Percentiles rank a stretch among this genome's conserved stretches.
These are phyloP conservation scores for Limnephilus auricula DNA, from an alignment of 2,888 invertebrate species.

Conservation along the genomic window DNA sequence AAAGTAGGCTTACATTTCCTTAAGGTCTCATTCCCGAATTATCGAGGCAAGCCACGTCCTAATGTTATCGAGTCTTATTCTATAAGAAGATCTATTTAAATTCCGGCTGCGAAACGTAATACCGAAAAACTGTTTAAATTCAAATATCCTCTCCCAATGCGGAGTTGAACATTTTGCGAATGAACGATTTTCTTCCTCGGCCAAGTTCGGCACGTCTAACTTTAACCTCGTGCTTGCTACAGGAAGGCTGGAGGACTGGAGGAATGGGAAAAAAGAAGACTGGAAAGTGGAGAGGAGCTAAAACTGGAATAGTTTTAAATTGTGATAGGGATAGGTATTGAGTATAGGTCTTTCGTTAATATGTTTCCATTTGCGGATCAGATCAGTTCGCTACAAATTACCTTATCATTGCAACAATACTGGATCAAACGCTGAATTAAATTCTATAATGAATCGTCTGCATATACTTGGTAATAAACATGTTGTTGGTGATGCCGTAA, in stretches of 20 bases:
- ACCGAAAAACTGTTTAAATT: conserved; percentile 51
- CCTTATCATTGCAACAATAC: no score
- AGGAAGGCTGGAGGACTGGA: neutral
- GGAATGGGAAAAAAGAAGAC: neutral
- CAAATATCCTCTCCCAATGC: conserved; percentile 39
- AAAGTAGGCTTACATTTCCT: conserved; percentile 35
- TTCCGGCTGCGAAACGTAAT: conserved; percentile 44
- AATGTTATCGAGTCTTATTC: conserved; percentile 49
- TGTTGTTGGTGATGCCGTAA: no score
- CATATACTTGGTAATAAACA: no score
- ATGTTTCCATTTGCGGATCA: no score
- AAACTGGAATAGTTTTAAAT: neutral
- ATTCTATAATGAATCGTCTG: no score
- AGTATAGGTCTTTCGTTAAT: no score
- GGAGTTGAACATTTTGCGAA: conserved; percentile 43
- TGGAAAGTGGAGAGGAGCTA: neutral
- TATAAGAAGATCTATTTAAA: conserved; percentile 50
- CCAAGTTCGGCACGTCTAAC: conserved; percentile 39
- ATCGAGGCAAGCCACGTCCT: conserved; percentile 33
- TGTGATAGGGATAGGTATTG: no score
- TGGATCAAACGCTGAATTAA: no score
- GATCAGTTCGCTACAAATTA: no score
- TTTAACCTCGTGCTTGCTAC: conserved; percentile 17
- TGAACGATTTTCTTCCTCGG: conserved; percentile 42
- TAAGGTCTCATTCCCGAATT: conserved; percentile 17